phyloP scores from a whole-genome alignment of 2,113 vertebrate species.

The Pholis gunnellus region DNA sequence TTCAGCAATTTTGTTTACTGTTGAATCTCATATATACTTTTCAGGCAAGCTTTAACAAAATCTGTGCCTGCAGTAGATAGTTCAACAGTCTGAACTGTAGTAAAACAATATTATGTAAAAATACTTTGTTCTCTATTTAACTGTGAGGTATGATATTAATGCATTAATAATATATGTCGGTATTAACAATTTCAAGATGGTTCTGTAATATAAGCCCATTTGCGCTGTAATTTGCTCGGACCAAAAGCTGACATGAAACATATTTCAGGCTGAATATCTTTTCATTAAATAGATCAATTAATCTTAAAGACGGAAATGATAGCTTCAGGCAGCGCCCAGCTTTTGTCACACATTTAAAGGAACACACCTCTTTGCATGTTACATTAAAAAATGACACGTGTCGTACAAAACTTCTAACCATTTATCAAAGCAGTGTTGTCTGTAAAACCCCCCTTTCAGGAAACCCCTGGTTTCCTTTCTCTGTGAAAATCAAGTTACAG shows the following conservation, averaged over 20 bases:
- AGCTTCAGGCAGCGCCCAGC: constrained; percentile 15
- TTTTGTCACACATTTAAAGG: constrained; percentile 32
- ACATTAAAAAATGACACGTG: neutral
- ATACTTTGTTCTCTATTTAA: constrained; percentile 29
- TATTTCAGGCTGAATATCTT: constrained; percentile 52
- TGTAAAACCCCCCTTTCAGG: constrained; percentile 19
- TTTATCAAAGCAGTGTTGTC: constrained; percentile 12
- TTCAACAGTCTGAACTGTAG: constrained; percentile 15
- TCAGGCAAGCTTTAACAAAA: neutral
- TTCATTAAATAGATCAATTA: constrained; percentile 63
- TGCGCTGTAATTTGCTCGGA: constrained; percentile 39
- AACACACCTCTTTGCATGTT: constrained; percentile 7
- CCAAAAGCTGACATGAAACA: constrained; percentile 52
- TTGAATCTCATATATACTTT: neutral
- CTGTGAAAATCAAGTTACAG: neutral
- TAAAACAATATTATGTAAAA: constrained; percentile 31
- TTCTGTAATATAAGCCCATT: constrained; percentile 54
- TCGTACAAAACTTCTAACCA: neutral
- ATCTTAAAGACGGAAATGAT: constrained; percentile 60
- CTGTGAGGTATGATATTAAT: constrained; percentile 49
- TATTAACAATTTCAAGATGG: constrained; percentile 47
- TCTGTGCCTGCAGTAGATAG: neutral
- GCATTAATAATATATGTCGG: constrained; percentile 59
- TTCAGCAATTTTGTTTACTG: neutral
- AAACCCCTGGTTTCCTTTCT: constrained; percentile 37